A percentile compares a stretch with the other conserved stretches of the same genome.
phyloP scores from a whole-genome alignment of 2,888 invertebrate species.

The Lepidocyrtinus sp. region DNA sequence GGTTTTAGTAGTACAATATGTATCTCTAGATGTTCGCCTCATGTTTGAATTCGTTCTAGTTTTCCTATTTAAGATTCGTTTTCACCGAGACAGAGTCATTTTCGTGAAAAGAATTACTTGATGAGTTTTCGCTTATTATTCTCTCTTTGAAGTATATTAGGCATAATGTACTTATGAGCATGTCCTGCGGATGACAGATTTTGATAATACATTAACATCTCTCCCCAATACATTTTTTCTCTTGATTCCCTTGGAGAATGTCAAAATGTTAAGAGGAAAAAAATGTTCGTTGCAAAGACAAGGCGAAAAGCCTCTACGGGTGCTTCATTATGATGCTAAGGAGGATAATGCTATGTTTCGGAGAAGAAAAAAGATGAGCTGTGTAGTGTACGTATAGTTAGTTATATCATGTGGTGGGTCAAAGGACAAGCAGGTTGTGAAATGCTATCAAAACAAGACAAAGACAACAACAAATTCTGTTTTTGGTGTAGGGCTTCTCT shows the following conservation, averaged over 20 bases:
- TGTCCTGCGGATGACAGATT: constrained; percentile 13
- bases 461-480: constrained; percentile 5
- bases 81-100: neutral
- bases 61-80: neutral
- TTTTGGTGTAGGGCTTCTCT: neutral
- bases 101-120: constrained; percentile 7
- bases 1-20: too few relatives aligned
- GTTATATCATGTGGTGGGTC: neutral
- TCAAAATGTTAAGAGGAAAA: constrained; percentile 15
- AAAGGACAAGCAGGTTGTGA: constrained; percentile 19
- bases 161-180: neutral
- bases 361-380: too few relatives aligned
- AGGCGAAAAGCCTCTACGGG: neutral
- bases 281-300: neutral
- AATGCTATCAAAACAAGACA: constrained; percentile 5
- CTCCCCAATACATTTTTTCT: neutral
- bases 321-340: neutral
- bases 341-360: constrained; percentile 1
- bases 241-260: constrained; percentile 44
- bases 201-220: constrained; percentile 2
- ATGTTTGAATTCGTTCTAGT: neutral
- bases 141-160: neutral
- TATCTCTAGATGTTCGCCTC: too few relatives aligned
- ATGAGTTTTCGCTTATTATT: neutral
- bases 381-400: too few relatives aligned